Evolutionary conservation across 2,113 vertebrate genomes (phyloP).

Genomic region (Centropus unirufus): DNA sequence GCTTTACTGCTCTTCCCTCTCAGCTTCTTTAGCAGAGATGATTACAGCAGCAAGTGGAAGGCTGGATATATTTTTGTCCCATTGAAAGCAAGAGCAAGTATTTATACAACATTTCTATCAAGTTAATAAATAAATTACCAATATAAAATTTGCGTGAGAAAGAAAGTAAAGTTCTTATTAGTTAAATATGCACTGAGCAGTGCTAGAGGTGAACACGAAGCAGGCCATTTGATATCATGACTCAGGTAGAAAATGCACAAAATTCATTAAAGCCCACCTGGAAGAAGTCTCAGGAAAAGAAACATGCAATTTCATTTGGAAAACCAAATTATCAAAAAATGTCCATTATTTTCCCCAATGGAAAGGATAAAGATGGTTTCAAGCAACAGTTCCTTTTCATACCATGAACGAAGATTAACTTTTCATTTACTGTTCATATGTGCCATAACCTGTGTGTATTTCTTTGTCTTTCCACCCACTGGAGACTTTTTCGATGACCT

Average conservation of each 20-base stretch:
- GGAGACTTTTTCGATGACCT: not conserved
- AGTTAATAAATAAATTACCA: not conserved
- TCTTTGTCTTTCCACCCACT: not conserved
- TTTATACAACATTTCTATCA: not conserved
- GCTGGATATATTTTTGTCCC: constrained; percentile 8
- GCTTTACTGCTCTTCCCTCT: constrained; percentile 75
- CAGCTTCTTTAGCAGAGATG: constrained; percentile 83
- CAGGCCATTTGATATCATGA: not conserved
- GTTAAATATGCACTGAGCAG: not conserved
- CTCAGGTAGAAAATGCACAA: not conserved
- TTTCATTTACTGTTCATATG: not conserved
- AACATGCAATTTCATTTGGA: not conserved
- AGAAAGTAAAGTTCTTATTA: not conserved
- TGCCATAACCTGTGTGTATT: not conserved
- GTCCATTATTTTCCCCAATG: too few relatives aligned
- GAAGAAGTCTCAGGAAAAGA: not conserved
- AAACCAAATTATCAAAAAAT: not conserved
- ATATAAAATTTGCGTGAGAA: not conserved
- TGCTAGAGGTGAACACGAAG: not conserved
- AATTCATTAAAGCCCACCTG: not conserved
- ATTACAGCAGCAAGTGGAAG: constrained; percentile 78
- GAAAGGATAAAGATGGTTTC: not conserved
- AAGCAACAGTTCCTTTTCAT: not conserved
- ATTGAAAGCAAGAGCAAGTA: constrained; percentile 52
- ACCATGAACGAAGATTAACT: not conserved